Percentiles rank a stretch among this genome's conserved stretches.
These are phyloP conservation scores for Phortica variegata DNA, from an alignment of 1,140 invertebrate genomes.

Conservation along the genomic window DNA sequence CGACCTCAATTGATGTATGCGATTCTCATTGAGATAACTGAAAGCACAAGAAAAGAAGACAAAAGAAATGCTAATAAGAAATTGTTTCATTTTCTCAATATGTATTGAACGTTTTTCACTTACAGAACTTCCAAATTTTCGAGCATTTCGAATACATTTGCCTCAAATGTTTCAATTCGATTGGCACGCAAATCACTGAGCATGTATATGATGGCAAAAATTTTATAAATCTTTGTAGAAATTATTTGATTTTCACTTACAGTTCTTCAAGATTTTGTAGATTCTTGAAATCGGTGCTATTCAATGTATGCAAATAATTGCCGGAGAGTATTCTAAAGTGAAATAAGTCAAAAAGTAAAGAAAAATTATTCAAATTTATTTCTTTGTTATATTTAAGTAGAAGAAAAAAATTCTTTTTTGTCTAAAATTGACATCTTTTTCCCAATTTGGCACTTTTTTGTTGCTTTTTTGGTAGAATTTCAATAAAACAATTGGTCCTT, in stretches of 20 bases:
- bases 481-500: too few species aligned
- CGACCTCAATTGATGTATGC: conserved; percentile 21
- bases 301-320: conserved; percentile 40
- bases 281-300: conserved; percentile 37
- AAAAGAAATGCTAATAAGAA: not conserved
- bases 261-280: conserved; percentile 49
- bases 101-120: conserved; percentile 24
- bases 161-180: conserved; percentile 40
- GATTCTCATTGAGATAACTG: conserved; percentile 49
- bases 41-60: not conserved
- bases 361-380: too few species aligned
- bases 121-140: conserved; percentile 53
- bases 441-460: too few species aligned
- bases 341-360: too few species aligned
- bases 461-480: too few species aligned
- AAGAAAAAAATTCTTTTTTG: too few species aligned
- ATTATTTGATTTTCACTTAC: conserved; percentile 37
- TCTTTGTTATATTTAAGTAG: too few species aligned
- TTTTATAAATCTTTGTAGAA: too few species aligned
- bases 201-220: too few species aligned
- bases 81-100: not conserved
- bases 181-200: conserved; percentile 57
- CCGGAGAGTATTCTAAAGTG: conserved; percentile 54
- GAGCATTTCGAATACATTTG: conserved; percentile 40
- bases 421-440: too few species aligned